phyloP scores from a whole-genome alignment of 1,140 invertebrate species.

The Magallana gigas region DNA sequence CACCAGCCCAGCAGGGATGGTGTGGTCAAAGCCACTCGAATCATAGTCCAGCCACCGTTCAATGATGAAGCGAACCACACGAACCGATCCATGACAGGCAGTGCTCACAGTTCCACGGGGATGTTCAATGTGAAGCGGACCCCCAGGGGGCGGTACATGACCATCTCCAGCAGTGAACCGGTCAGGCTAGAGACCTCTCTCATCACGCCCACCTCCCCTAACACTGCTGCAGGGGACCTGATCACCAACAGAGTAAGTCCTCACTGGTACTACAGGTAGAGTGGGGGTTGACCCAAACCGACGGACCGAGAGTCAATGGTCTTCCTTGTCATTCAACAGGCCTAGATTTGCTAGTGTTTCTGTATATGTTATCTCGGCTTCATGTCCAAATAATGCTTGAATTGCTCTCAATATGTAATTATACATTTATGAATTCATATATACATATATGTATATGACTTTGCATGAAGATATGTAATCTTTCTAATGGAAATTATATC shows the following conservation, averaged over 20 bases:
- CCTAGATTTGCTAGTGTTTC: no score
- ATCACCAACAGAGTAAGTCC: constrained; percentile 64
- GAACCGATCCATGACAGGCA: constrained; percentile 36
- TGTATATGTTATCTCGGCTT: no score
- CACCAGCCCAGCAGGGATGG: constrained; percentile 39
- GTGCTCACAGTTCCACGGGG: constrained; percentile 6
- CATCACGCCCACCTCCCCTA: constrained; percentile 61
- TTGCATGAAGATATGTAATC: no score
- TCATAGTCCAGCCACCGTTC: constrained; percentile 55
- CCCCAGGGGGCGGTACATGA: constrained; percentile 87
- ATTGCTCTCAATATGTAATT: no score
- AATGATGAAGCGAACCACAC: constrained; percentile 7
- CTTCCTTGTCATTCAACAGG: no score
- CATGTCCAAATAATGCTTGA: no score
- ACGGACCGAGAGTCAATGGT: no score
- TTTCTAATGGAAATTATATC: no score
- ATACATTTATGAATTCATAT: no score
- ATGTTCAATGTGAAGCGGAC: constrained; percentile 65
- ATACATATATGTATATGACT: no score
- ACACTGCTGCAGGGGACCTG: constrained; percentile 70
- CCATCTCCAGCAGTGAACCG: constrained; percentile 87
- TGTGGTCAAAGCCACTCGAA: constrained; percentile 55
- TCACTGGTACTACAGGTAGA: not conserved
- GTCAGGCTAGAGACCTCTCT: constrained; percentile 69
- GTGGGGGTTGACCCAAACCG: not conserved